These are phyloP conservation scores for Astatoreochromis straeleni DNA, from an alignment of 2,113 vertebrate genomes.

Conservation along the genomic window DNA sequence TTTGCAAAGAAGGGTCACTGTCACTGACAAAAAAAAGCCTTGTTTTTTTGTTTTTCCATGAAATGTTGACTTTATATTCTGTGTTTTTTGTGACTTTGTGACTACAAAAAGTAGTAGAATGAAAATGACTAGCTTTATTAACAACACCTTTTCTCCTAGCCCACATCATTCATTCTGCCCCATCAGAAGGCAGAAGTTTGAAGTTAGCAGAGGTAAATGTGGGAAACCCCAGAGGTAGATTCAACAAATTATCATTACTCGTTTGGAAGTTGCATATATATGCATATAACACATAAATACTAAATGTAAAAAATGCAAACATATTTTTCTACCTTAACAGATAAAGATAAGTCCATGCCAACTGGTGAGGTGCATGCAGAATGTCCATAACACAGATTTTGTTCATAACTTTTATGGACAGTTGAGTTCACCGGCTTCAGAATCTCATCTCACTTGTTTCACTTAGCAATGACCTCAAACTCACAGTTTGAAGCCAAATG, in stretches of 20 bases:
- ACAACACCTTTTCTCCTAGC: not conserved
- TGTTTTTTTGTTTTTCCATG: not conserved
- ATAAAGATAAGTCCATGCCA: not conserved
- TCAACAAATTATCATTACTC: not conserved
- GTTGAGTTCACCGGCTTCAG: accelerated
- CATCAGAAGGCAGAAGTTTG: not conserved
- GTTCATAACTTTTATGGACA: not conserved
- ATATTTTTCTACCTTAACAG: not conserved
- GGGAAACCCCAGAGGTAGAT: not conserved
- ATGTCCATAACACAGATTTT: not conserved
- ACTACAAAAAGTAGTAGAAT: not conserved
- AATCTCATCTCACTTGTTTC: not conserved
- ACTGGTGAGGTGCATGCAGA: not conserved
- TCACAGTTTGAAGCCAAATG: not conserved
- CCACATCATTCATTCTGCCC: not conserved
- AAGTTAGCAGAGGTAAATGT: not conserved
- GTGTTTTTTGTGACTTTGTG: not conserved
- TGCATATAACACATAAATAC: not conserved
- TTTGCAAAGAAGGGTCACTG: accelerated
- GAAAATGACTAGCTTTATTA: not conserved
- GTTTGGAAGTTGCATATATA: not conserved
- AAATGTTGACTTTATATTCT: not conserved
- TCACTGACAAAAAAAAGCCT: not conserved
- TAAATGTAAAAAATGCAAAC: not conserved
- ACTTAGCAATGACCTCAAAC: accelerated